Evolutionary conservation across 2,888 invertebrate genomes (phyloP), one percentile per base, ranked within the genome.

Genomic region (Onthophagus sagittarius): DNA sequence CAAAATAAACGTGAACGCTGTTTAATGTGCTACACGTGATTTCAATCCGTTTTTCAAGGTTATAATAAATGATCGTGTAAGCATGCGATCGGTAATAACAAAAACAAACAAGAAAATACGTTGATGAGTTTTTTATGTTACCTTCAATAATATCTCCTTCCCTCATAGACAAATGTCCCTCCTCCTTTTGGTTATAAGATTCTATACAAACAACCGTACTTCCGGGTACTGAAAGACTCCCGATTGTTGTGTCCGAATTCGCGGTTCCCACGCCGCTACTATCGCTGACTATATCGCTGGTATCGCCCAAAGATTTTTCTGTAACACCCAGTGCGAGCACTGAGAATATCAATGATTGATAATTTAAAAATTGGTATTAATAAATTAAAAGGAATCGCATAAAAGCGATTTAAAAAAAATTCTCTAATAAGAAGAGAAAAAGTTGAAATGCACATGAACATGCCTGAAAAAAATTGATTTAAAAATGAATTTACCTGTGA

Each of bases 111-210:
- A n/a, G n/a, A 23, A 23, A 23, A 23, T 23, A 23, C 1, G 23
- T 23, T 23, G 23, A 23, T 23, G 23, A 23, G 2, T 23, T 23
- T 23, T 23, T 62, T 53, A 62, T 76, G 79, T 79, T 84, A 92
- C 95, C 96, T 92, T 97, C 96, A 77, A 97, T 90, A 77, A 97
- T 93, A 84, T 97, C 97, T 74, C 97, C 97, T 83, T 94, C 94
- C 82, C 91, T 91, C 79, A 97, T 91, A 76, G 91, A 89, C 76
- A 97, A 88, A 83, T 97, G 96, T 0, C 93, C 94, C 6, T 90
- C 89, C 77, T 92, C 90, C 73, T 86, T 85, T 53, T 93, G 90
- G 78, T 91, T 90, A 86, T 94, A 95, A 75, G 93, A 91, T 84
- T 94, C 93, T 82, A 95, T 90, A 84, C 96, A 95, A 79, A 96